Conservation (phyloP, 1,140 invertebrate genomes). For the Maconellicoccus hirsutus region DNA sequence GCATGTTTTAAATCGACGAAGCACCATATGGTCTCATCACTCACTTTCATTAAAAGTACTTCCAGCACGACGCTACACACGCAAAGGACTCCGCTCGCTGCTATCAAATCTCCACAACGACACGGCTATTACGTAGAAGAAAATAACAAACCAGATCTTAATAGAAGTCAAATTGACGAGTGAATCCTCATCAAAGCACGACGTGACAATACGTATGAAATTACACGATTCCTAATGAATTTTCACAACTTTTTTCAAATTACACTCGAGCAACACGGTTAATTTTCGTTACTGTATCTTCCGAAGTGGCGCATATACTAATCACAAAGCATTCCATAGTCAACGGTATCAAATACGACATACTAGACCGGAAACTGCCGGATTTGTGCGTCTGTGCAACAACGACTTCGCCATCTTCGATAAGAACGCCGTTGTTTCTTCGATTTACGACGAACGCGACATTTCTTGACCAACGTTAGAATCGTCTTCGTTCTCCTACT, state of each 20-base stretch:
- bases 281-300: not conserved
- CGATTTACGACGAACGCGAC: not conserved
- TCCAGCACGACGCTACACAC: not conserved
- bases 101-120: not conserved
- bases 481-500: not conserved
- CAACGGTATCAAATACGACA: not conserved
- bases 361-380: not conserved
- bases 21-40: not conserved
- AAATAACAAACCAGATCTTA: conserved; percentile 1
- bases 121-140: not conserved
- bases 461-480: not conserved
- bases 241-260: not conserved
- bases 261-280: not conserved
- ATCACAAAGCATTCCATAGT: not conserved
- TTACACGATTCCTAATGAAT: not conserved
- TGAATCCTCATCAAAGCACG: conserved; percentile 1
- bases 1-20: not conserved
- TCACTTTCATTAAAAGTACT: not conserved
- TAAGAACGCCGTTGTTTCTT: not conserved
- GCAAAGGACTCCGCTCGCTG: not conserved
- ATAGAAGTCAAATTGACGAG: not conserved
- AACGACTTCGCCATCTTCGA: not conserved
- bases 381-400: not conserved
- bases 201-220: not conserved
- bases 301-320: not conserved